Base-by-base conservation (phyloP, 2,797 vertebrate genomes). In the Tokudaia tokunoshimensis region DNA sequence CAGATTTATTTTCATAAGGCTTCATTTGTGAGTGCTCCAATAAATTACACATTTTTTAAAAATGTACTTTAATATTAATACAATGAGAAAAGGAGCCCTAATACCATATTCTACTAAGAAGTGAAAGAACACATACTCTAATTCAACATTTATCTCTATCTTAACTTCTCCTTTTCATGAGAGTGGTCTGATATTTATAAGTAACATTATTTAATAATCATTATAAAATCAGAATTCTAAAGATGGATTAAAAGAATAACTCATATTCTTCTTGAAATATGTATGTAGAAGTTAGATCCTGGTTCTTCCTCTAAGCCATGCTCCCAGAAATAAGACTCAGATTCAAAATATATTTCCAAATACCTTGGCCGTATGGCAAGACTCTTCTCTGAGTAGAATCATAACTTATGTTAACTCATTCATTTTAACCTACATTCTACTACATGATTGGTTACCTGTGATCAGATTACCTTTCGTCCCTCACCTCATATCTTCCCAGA, bases 1-100 rank as follows among this genome's bases (percentile, higher is more conserved):
- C 55, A 92, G 72, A 59, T 86, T 93, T 94, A 78, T 83, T 84
- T 65, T 83, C 47, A 67, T 74, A 92, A 92, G 14, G 9, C 9
- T 78, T 57, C 57, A 57, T 55, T 59, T 88, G 78, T 44, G 57
- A 85, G 34, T 52, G 22, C 7, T 26, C 67, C 79, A n/a, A 19
- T 87, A 87, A 52, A 47, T 74, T 92, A 88, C 55, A 41, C 34
- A 72, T 95, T 85, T 44, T 52, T 52, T 85, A n/a, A 26, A 84
- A 92, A 89, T 63, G n/a, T 2, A 91, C n/a, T 1, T 29, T 4
- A 61, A 57, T 24, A 79, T 47, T 34, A 61, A 63, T 44, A 37
- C 31, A 44, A 44, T 57, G 26, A 67, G 29, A 87, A 80, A 65
- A 44, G 55, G 7, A 74, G 37, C 26, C 1, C 8, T 44, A 81